Base-by-base conservation (phyloP, 2,888 invertebrate species). In the Dynastes maya region DNA sequence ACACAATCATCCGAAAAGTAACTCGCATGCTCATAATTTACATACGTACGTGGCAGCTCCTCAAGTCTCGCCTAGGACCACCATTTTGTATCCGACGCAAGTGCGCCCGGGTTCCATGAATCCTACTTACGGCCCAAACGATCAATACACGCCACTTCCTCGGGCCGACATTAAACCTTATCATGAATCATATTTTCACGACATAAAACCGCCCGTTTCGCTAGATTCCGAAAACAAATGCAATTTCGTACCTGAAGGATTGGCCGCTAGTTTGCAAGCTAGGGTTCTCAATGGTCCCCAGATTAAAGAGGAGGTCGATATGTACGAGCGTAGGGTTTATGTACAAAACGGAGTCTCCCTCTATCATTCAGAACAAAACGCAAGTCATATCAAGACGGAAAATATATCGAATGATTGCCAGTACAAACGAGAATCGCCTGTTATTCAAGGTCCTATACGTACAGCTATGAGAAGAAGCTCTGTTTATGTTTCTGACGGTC, bases 261-360 rank as follows among this genome's bases (percentile, higher is more conserved):
- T 96, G 80, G 96, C 96, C 32, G 96, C 96, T 72, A 95, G 95
- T 77, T 89, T 96, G 81, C 96, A 96, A 86, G 95, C 94, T 80
- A 92, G 95, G 83, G 94, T 96, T 82, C 90, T 96, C 76, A 87
- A 83, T 77, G 84, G 83, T 37, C 86, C 86, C 29, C 86, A 86
- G 27, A 88, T 88, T 51, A 89, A 89, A 81, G 88, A 89, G 82
- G 88, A 89, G 82, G 80, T 84, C 32, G 84, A 85, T 64, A 45
- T 81, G 22, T 83, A 80, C 63, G 84, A 84, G 82, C 67, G 85
- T 78, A 82, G 88, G 82, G 80, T 87, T 84, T 79, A 86, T 86
- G 77, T 84, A 51, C 79, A 83, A 29, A 83, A 82, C 67, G 81
- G 83, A 51, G 77, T 81, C 16, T 72, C 81, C 0, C 79, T 83